Base-by-base conservation (phyloP, 2,797 vertebrate genomes). In the Anabacerthia variegaticeps region DNA sequence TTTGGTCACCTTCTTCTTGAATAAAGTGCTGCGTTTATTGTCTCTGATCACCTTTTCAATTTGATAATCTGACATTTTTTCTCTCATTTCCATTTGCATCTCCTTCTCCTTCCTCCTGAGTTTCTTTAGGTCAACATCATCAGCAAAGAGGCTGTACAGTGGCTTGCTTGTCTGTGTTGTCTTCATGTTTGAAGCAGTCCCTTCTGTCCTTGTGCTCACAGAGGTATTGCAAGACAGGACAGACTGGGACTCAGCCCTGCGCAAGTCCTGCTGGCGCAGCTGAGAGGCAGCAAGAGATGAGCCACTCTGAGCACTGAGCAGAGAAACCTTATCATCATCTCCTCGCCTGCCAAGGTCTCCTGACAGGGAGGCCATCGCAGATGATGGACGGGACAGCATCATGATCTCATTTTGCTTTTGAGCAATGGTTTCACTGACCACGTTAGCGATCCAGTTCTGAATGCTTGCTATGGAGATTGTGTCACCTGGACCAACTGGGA, bases 361-460 rank as follows among this genome's bases (percentile, higher is more conserved):
- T 2, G 96, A 76, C 36, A 93, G 98, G 5, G 97, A 98, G 74
- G 97, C 95, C 43, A 98, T 52, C 59, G 98, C 98, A 0, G 99
- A 99, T 0, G 98, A 98, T 0, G 98, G 95, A 2, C 95, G 96
- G 9, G 99, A 98, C 79, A 97, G 68, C 92, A 98, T 97, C 81
- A 98, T 97, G 97, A 99, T 98, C 89, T 99, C 99, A 9, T 97
- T 98, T 85, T 99, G 99, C 97, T 99, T 99, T 95, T 99, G 99
- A 74, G 98, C 98, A 30, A 99, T 98, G 1, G 99, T 99, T 94
- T 99, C 99, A 4, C 97, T 98, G 77, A 99, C 99, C 1, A 99
- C 99, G 0, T 97, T 99, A 46, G 99, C 98, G 0, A 99, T 99
- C 99, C 99, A 99, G 96, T 98, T 99, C 95, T 99, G 99, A 95